Evolutionary conservation across 2,113 vertebrate genomes (phyloP).

Genomic region (Albula glossodonta): DNA sequence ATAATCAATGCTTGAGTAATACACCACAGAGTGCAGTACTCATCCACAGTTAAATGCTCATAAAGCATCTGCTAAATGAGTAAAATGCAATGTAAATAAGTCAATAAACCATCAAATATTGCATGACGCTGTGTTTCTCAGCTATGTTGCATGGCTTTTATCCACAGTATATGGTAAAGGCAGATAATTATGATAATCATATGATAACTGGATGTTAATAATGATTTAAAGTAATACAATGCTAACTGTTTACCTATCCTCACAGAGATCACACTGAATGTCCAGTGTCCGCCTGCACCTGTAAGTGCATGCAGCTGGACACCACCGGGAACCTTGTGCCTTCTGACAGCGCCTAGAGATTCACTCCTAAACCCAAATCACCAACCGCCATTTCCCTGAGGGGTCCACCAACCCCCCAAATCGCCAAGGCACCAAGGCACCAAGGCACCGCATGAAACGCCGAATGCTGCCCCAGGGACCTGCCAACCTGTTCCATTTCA

Average conservation of each 20-base stretch:
- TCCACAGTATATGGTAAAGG: too few species aligned
- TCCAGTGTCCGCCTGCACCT: slow-evolving; percentile 92
- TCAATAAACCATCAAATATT: background rate
- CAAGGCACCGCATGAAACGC: too few species aligned
- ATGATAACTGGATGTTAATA: too few species aligned
- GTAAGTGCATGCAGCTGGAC: slow-evolving; percentile 99
- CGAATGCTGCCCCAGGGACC: too few species aligned
- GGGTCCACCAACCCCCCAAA: background rate
- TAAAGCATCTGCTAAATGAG: background rate
- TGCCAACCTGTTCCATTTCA: too few species aligned
- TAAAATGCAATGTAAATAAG: background rate
- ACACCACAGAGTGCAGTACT: background rate
- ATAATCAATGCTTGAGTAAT: background rate
- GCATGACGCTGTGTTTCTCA: background rate
- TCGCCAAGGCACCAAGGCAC: too few species aligned
- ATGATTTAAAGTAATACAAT: too few species aligned
- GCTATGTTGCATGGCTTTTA: background rate
- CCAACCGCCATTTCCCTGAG: slow-evolving; percentile 14
- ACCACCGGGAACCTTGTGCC: slow-evolving; percentile 95
- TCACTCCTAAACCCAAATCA: slow-evolving; percentile 26
- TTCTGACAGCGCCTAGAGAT: slow-evolving; percentile 82
- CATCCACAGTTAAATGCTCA: too few species aligned
- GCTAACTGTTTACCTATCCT: background rate
- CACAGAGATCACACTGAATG: slow-evolving; percentile 93
- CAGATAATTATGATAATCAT: too few species aligned